Percentiles rank a stretch among this genome's conserved stretches.
These are phyloP conservation scores for Pan troglodytes DNA, from an alignment of 2,113 vertebrate species.

Conservation along the genomic window NHGRI_mPanTro3-v2.1_pri NC_072402.2:54758001-54758500, in stretches of 20 bases:
- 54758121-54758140: neutral
- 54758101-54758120: neutral
- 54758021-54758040: neutral
- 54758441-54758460: neutral
- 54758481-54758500: neutral
- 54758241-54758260: conserved; percentile 17
- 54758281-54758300: neutral
- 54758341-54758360: neutral
- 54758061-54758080: neutral
- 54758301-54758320: neutral
- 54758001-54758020: neutral
- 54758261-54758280: neutral
- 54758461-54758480: neutral
- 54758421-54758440: neutral
- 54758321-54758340: neutral
- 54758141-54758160: neutral
- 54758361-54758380: neutral
- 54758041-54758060: neutral
- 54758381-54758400: neutral
- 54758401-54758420: neutral
- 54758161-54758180: neutral
- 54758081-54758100: neutral
- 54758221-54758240: neutral
- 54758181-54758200: neutral
- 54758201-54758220: neutral